A percentile compares a stretch with the other conserved stretches of the same genome.
Conservation (phyloP, 2,113 vertebrate genomes). For the Petaurus breviceps region DNA sequence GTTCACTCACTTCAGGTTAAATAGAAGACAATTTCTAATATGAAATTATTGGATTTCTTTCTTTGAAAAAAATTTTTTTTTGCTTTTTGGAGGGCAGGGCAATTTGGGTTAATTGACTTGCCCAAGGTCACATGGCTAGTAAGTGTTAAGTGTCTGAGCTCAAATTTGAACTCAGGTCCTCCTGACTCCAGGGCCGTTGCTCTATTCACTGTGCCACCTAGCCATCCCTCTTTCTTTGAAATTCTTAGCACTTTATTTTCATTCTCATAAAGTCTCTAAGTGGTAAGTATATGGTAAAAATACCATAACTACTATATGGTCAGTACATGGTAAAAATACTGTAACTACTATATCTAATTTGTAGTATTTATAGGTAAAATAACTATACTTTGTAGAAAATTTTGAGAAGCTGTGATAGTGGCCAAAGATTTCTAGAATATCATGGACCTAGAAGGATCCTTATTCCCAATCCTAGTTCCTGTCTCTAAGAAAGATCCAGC, state of each 20-base stretch:
- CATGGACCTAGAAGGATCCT: not conserved
- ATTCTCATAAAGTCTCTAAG: not conserved
- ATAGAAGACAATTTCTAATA: not conserved
- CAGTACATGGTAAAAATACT: not conserved
- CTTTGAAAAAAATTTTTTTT: not conserved
- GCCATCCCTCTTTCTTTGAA: not conserved
- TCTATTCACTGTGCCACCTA: too few species aligned
- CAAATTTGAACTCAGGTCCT: too few species aligned
- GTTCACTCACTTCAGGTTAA: not conserved
- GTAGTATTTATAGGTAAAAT: not conserved
- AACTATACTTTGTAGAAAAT: not conserved
- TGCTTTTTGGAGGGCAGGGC: too few species aligned
- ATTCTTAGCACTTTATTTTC: not conserved
- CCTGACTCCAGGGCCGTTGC: too few species aligned
- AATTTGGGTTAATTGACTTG: too few species aligned
- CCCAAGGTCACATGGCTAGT: too few species aligned
- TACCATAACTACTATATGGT: not conserved
- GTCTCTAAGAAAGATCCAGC: not conserved
- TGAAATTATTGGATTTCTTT: not conserved
- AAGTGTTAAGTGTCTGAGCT: too few species aligned
- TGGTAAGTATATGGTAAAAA: not conserved
- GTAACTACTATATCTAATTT: not conserved
- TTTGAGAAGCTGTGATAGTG: not conserved
- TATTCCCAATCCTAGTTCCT: not conserved
- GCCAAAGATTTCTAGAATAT: not conserved